Evolutionary conservation across 1,140 invertebrate species (phyloP).

Genomic region (Dendrolimus kikuchii): DNA sequence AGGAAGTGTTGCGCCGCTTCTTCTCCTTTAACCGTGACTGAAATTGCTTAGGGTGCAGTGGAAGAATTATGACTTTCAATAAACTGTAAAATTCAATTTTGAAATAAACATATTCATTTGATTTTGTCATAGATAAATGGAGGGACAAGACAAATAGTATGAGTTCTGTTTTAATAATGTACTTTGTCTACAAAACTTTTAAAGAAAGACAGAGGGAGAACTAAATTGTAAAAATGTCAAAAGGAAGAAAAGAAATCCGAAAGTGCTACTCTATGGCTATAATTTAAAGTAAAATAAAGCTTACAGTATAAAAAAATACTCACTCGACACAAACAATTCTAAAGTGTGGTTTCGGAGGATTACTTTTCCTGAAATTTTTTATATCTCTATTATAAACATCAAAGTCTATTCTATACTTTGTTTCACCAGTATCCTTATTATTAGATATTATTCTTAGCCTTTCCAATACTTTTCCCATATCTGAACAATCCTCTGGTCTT

Average conservation of each 20-base stretch:
- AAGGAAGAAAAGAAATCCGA: too few species aligned
- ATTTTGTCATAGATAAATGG: too few species aligned
- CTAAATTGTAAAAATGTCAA: background rate
- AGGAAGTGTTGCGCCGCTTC: too few species aligned
- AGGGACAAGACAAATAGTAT: too few species aligned
- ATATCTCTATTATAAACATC: slow-evolving; percentile 64
- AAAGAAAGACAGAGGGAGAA: background rate
- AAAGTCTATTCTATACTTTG: slow-evolving; percentile 43
- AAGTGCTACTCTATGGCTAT: background rate
- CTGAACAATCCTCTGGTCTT: slow-evolving; percentile 43
- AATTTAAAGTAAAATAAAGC: background rate
- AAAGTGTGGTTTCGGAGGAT: slow-evolving; percentile 50
- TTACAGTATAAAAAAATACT: slow-evolving; percentile 23
- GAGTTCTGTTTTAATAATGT: too few species aligned
- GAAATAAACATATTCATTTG: too few species aligned
- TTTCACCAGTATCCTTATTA: slow-evolving; percentile 20
- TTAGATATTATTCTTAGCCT: slow-evolving; percentile 50
- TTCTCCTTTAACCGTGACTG: too few species aligned
- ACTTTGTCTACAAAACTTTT: too few species aligned
- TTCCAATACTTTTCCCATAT: slow-evolving; percentile 38
- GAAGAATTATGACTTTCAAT: too few species aligned
- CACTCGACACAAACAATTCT: slow-evolving; percentile 54
- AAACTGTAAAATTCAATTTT: too few species aligned
- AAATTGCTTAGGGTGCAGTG: too few species aligned
- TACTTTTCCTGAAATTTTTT: slow-evolving; percentile 54